Evolutionary conservation across 2,113 vertebrate species (phyloP).

Genomic region (Furnarius figulus): DNA sequence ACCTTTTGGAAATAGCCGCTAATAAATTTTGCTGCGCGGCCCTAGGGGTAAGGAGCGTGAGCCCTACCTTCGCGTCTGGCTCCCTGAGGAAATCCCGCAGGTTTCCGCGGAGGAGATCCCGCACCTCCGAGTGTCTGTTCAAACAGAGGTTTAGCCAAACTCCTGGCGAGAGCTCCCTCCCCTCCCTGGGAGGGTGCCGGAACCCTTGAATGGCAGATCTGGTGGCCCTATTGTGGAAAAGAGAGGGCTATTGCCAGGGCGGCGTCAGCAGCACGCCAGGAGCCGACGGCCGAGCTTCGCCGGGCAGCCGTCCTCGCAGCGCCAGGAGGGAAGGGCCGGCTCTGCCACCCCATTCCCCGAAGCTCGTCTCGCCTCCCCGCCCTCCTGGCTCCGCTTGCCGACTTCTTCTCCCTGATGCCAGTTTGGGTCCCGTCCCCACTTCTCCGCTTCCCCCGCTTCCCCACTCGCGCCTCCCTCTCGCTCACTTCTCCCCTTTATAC

Average conservation of each 20-base stretch:
- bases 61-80: conserved; percentile 52
- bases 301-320: not conserved
- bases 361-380: not conserved
- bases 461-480: not conserved
- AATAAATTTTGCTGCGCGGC: not conserved
- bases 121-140: conserved; percentile 6
- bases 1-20: not conserved
- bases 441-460: not conserved
- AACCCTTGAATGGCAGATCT: conserved; percentile 56
- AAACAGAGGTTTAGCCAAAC: conserved; percentile 6
- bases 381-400: not conserved
- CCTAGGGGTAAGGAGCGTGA: not conserved
- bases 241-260: conserved; percentile 39
- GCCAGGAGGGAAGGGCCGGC: not conserved
- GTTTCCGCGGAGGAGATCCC: conserved; percentile 19
- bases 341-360: not conserved
- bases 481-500: not conserved
- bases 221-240: conserved; percentile 61
- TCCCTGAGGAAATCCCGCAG: conserved; percentile 24
- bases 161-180: conserved; percentile 34
- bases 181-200: conserved; percentile 57
- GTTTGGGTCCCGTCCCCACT: not conserved
- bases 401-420: not conserved
- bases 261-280: conserved; percentile 27
- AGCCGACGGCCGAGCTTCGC: not conserved